Evolutionary conservation across 1,140 invertebrate species (phyloP).

Genomic region (Muscidifurax raptorellus): DNA sequence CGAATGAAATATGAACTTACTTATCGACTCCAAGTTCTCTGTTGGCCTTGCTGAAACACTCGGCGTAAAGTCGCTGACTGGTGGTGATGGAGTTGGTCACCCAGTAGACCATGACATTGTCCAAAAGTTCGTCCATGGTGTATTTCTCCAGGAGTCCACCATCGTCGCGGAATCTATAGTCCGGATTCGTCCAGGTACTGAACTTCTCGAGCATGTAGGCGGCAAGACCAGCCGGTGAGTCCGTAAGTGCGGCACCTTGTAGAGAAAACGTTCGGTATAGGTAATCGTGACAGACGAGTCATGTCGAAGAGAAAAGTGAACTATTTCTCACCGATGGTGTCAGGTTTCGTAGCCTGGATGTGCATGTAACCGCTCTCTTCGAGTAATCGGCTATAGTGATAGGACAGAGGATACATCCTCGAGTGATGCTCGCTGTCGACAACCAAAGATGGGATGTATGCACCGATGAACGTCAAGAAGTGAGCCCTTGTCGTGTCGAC

Average conservation of each 20-base stretch:
- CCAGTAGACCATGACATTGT: slow-evolving; percentile 95
- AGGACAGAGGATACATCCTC: slow-evolving; percentile 79
- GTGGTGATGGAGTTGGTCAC: slow-evolving; percentile 85
- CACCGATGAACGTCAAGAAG: slow-evolving; percentile 76
- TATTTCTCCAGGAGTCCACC: slow-evolving; percentile 83
- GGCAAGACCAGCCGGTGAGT: slow-evolving; percentile 85
- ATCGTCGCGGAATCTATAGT: slow-evolving; percentile 78
- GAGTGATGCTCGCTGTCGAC: slow-evolving; percentile 76
- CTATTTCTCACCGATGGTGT: slow-evolving; percentile 85
- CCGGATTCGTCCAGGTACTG: slow-evolving; percentile 83
- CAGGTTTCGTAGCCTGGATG: slow-evolving; percentile 92
- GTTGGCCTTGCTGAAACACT: slow-evolving; percentile 75
- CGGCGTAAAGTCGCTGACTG: slow-evolving; percentile 85
- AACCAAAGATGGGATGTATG: slow-evolving; percentile 77
- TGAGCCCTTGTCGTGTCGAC: slow-evolving; percentile 65
- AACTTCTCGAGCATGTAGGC: slow-evolving; percentile 93
- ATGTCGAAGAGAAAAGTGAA: slow-evolving; percentile 1
- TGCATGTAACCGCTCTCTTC: slow-evolving; percentile 89
- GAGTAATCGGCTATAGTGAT: slow-evolving; percentile 74
- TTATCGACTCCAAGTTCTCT: slow-evolving; percentile 71
- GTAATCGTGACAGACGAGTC: no score
- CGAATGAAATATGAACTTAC: slow-evolving; percentile 68
- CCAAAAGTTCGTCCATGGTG: slow-evolving; percentile 85
- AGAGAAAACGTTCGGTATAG: no score
- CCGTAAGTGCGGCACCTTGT: slow-evolving; percentile 79